Evolutionary conservation across 2,113 vertebrate genomes (phyloP).

Genomic region (Pipa parva): DNA sequence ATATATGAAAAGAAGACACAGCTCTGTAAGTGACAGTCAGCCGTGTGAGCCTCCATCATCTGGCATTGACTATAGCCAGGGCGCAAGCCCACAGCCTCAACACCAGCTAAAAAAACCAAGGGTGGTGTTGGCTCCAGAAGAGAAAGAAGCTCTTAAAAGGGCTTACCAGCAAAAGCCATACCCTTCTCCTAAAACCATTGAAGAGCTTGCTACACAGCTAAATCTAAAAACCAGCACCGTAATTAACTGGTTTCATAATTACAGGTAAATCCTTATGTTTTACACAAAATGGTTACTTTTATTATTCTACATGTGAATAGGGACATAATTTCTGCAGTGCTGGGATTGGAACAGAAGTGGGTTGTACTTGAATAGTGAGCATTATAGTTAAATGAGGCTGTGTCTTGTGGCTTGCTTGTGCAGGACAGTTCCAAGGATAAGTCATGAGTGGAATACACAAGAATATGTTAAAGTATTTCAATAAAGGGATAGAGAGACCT

Average conservation of each 20-base stretch:
- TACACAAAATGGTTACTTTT: no score
- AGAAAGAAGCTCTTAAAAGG: constrained; percentile 89
- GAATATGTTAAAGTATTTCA: no score
- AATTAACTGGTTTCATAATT: constrained; percentile 82
- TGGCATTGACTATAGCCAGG: constrained; percentile 79
- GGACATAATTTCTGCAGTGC: no score
- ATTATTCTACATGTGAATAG: no score
- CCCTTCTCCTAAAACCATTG: constrained; percentile 94
- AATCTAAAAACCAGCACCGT: constrained; percentile 93
- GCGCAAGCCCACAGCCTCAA: constrained; percentile 84
- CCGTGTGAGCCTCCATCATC: constrained; percentile 69
- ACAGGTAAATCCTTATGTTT: constrained; percentile 58
- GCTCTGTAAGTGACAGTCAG: constrained; percentile 87
- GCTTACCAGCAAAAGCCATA: constrained; percentile 97
- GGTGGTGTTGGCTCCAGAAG: constrained; percentile 89
- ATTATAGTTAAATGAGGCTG: no score
- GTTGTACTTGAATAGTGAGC: no score
- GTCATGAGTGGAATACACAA: no score
- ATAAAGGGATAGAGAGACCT: no score
- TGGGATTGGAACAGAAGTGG: no score
- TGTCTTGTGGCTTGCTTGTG: no score
- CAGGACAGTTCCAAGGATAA: no score
- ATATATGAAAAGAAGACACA: constrained; percentile 93
- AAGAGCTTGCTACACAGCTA: constrained; percentile 95
- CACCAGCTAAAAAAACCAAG: constrained; percentile 89